phyloP scores from a whole-genome alignment of 2,113 vertebrate species.

The Menidia beryllina region DNA sequence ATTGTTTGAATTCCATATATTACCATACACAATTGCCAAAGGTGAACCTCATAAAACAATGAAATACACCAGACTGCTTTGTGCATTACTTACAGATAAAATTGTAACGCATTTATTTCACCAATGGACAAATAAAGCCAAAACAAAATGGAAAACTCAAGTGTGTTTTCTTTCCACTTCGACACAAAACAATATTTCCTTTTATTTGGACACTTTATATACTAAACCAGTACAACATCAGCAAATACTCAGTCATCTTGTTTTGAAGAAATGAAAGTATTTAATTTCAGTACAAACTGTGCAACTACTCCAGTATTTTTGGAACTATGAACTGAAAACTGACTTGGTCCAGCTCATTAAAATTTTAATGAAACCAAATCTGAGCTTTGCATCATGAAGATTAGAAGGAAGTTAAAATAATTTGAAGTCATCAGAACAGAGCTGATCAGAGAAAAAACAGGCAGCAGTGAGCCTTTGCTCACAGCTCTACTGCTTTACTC shows the following conservation, averaged over 20 bases:
- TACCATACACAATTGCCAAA: no score
- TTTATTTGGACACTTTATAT: slow-evolving; percentile 48
- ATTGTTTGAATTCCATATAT: no score
- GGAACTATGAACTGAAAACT: slow-evolving; percentile 60
- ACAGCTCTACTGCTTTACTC: slow-evolving; percentile 82
- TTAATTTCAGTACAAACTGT: slow-evolving; percentile 41
- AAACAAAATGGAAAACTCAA: slow-evolving; percentile 64
- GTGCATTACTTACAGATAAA: slow-evolving; percentile 63
- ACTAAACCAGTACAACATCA: slow-evolving; percentile 56
- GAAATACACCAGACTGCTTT: not conserved
- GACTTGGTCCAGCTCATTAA: slow-evolving; percentile 49
- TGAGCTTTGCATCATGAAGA: not conserved
- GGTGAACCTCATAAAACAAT: not conserved
- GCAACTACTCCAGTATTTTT: slow-evolving; percentile 31
- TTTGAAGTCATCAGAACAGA: slow-evolving; percentile 37
- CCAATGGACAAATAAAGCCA: slow-evolving; percentile 84
- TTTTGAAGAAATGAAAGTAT: slow-evolving; percentile 57
- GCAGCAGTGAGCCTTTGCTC: slow-evolving; percentile 77
- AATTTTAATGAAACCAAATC: slow-evolving; percentile 52
- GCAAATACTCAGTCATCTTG: slow-evolving; percentile 41
- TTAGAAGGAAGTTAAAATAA: slow-evolving; percentile 50
- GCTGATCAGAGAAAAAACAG: slow-evolving; percentile 83
- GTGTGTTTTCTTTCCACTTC: slow-evolving; percentile 43
- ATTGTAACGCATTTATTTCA: slow-evolving; percentile 84
- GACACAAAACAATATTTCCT: slow-evolving; percentile 70